A percentile compares a stretch with the other conserved stretches of the same genome.
Conservation (phyloP, 2,888 invertebrate genomes). For the Tetanocera ferruginea region DNA sequence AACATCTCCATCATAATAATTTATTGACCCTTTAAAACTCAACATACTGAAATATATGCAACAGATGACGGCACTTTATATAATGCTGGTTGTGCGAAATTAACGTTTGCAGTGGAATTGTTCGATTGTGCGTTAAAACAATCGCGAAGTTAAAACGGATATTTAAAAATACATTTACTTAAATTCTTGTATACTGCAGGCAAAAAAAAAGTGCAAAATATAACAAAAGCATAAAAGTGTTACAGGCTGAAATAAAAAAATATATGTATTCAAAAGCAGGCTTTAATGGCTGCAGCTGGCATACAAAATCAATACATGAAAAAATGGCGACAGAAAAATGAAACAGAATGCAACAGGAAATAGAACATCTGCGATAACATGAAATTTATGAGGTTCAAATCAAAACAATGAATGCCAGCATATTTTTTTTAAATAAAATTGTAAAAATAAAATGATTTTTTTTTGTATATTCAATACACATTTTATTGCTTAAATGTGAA, state of each 20-base stretch:
- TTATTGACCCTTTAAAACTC: neutral
- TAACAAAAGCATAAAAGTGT: neutral
- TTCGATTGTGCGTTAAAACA: conserved; percentile 14
- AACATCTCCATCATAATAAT: neutral
- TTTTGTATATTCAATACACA: neutral
- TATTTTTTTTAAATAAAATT: neutral
- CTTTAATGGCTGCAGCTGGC: conserved; percentile 15
- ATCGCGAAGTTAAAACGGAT: neutral
- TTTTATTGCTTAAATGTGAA: neutral
- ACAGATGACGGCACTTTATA: neutral
- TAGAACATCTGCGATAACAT: conserved; percentile 35
- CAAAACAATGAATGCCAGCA: conserved; percentile 5
- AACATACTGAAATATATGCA: neutral
- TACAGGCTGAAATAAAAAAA: neutral
- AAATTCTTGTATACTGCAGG: neutral
- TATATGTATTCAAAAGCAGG: neutral
- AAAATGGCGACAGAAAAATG: conserved; percentile 10
- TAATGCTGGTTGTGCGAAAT: neutral
- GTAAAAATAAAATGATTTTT: neutral
- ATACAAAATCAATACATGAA: conserved; percentile 7
- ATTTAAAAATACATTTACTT: neutral
- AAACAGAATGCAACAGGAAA: conserved; percentile 27
- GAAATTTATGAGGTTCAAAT: conserved; percentile 34
- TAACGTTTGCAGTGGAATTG: neutral
- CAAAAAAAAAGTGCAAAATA: neutral